phyloP scores from a whole-genome alignment of 2,113 vertebrate genomes.

The Onychorhynchus coronatus region DNA sequence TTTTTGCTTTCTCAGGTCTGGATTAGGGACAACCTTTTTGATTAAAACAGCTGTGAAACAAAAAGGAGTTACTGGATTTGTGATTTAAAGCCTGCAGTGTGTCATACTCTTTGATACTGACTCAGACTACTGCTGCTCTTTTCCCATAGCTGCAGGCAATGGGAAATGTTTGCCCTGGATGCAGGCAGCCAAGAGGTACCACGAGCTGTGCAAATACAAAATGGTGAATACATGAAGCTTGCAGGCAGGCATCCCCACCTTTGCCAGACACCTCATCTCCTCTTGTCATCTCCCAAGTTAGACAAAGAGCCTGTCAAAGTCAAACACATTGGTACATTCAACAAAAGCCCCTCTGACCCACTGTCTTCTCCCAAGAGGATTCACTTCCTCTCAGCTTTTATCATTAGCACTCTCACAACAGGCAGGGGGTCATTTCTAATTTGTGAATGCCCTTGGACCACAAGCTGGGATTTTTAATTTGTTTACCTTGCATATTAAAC shows the following conservation, averaged over 20 bases:
- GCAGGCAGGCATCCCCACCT: neutral
- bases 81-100: neutral
- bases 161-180: neutral
- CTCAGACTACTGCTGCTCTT: neutral
- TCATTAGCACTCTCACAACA: constrained; percentile 37
- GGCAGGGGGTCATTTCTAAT: constrained; percentile 46
- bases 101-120: neutral
- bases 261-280: neutral
- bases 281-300: constrained; percentile 24
- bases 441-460: constrained; percentile 68
- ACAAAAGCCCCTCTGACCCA: constrained; percentile 26
- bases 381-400: constrained; percentile 27
- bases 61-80: neutral
- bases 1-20: neutral
- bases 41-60: neutral
- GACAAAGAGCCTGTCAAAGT: constrained; percentile 36
- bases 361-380: neutral
- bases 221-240: neutral
- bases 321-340: constrained; percentile 39
- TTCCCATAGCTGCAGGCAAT: neutral
- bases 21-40: neutral
- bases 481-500: constrained; percentile 65
- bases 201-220: neutral
- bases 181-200: neutral
- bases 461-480: constrained; percentile 63